Conservation (phyloP, 2,797 vertebrate species). For the Oophaga sylvatica region DNA sequence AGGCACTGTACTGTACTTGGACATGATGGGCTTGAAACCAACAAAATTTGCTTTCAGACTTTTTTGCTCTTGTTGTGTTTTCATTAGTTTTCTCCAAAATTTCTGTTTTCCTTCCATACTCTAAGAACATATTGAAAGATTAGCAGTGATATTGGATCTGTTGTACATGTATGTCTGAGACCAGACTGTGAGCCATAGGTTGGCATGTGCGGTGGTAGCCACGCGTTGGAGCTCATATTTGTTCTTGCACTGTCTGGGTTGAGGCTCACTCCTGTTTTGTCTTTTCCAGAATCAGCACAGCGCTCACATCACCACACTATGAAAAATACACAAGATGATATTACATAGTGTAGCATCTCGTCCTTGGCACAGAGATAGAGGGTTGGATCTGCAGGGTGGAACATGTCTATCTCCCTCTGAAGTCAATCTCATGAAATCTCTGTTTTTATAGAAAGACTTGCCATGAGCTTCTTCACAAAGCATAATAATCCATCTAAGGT, state of each 20-base stretch:
- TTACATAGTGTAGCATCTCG: neutral
- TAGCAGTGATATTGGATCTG: too few species aligned
- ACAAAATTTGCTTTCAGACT: too few species aligned
- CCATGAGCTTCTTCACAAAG: conserved; percentile 30
- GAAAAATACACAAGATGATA: conserved; percentile 11
- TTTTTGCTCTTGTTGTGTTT: too few species aligned
- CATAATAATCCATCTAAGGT: conserved; percentile 55
- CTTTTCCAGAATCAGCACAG: neutral
- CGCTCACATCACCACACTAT: neutral
- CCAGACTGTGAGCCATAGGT: neutral
- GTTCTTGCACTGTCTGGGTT: neutral
- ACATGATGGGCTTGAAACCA: too few species aligned
- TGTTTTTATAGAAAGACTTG: conserved; percentile 14
- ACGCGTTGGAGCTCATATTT: neutral
- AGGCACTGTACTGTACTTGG: too few species aligned
- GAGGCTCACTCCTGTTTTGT: neutral
- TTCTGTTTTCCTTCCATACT: too few species aligned
- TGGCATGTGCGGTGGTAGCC: neutral
- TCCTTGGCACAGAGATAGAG: conserved; percentile 31
- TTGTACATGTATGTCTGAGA: neutral
- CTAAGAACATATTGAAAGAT: too few species aligned
- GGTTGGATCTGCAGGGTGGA: conserved; percentile 28
- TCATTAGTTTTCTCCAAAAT: too few species aligned
- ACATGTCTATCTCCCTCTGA: conserved; percentile 44
- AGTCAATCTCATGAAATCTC: conserved; percentile 28